These are phyloP conservation scores for Crossocerus cetratus DNA, from an alignment of 2,888 invertebrate species.

Conservation along the genomic window DNA sequence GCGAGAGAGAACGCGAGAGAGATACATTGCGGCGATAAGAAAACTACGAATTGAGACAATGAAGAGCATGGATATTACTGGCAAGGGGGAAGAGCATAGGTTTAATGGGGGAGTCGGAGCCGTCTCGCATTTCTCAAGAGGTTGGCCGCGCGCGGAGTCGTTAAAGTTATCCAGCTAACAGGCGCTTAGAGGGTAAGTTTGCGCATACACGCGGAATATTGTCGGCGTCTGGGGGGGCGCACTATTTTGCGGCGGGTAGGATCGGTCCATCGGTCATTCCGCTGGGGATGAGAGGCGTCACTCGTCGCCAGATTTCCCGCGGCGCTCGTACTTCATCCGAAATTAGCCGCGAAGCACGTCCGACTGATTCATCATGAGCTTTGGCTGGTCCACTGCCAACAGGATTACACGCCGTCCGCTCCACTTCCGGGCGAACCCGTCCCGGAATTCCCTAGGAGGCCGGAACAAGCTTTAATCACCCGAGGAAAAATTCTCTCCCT, in stretches of 20 bases:
- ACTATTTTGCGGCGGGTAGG: slow-evolving; percentile 12
- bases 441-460: too few species aligned
- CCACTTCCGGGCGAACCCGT: neutral
- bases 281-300: slow-evolving; percentile 56
- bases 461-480: too few species aligned
- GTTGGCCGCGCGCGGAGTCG: too few species aligned
- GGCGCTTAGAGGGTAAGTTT: too few species aligned
- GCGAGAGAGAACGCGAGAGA: neutral
- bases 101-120: too few species aligned
- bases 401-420: slow-evolving; percentile 33
- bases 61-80: neutral
- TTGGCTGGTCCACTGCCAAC: slow-evolving; percentile 36
- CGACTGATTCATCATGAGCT: slow-evolving; percentile 58
- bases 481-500: too few species aligned
- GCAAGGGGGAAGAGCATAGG: too few species aligned
- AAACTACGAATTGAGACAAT: slow-evolving; percentile 6
- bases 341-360: slow-evolving; percentile 66
- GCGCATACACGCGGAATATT: too few species aligned
- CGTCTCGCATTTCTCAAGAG: too few species aligned
- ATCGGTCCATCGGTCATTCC: slow-evolving; percentile 31
- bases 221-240: neutral
- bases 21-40: neutral
- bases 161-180: too few species aligned
- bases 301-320: slow-evolving; percentile 69
- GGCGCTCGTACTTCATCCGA: slow-evolving; percentile 68